Evolutionary conservation across 2,797 vertebrate genomes (phyloP).

Genomic region (Pteronotus mesoamericanus): DNA sequence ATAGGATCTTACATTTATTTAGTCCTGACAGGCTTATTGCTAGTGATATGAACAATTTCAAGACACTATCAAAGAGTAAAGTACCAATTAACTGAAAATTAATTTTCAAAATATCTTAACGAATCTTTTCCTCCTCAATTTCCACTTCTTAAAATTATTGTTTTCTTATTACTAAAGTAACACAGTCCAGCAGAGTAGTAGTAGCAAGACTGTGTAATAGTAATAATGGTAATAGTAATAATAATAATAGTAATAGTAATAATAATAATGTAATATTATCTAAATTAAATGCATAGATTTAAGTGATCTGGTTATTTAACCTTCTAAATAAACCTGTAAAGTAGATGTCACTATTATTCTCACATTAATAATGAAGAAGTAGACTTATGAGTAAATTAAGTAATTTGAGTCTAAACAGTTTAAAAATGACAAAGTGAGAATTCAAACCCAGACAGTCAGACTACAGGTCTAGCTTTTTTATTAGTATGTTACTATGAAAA

Average conservation of each 20-base stretch:
- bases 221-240: background rate
- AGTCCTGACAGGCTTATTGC: background rate
- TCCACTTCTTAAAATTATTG: background rate
- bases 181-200: background rate
- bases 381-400: background rate
- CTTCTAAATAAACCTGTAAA: background rate
- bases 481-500: background rate
- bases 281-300: background rate
- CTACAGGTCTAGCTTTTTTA: background rate
- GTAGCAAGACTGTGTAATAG: background rate
- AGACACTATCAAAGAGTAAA: background rate
- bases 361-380: background rate
- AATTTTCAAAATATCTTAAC: background rate
- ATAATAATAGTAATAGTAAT: background rate
- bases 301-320: background rate
- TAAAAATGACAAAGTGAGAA: background rate
- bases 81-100: background rate
- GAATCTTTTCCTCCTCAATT: background rate
- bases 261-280: background rate
- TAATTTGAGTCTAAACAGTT: background rate
- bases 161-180: conserved; percentile 8
- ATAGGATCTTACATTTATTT: background rate
- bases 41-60: background rate
- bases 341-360: background rate
- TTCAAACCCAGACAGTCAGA: background rate